Conservation (phyloP, 2,888 invertebrate genomes). For the Diplolepis rosae region DNA sequence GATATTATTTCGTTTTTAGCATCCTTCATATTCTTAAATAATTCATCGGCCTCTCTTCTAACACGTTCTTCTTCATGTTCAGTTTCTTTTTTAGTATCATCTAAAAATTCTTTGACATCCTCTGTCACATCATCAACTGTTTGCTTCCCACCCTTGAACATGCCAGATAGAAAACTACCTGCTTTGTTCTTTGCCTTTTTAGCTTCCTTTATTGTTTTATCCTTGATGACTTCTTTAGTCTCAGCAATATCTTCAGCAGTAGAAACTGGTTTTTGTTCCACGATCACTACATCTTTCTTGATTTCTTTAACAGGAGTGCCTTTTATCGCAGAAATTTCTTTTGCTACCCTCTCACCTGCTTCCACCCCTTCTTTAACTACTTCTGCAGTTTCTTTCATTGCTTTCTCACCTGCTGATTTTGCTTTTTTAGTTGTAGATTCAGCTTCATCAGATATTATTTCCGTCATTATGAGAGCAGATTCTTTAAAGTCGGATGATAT, state of each 20-base stretch:
- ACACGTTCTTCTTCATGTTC: constrained; percentile 53
- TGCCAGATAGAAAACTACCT: constrained; percentile 53
- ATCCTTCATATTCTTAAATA: constrained; percentile 24
- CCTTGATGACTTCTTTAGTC: constrained; percentile 74
- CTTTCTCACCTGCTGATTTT: neutral
- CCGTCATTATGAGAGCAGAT: constrained; percentile 37
- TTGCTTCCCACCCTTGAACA: constrained; percentile 45
- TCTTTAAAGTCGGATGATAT: constrained; percentile 41
- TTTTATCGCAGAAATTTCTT: constrained; percentile 47
- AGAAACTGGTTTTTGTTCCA: constrained; percentile 38
- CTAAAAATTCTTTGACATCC: constrained; percentile 64
- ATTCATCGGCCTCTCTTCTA: constrained; percentile 52
- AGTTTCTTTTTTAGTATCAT: constrained; percentile 33
- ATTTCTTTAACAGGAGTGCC: constrained; percentile 40
- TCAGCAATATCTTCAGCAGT: constrained; percentile 35
- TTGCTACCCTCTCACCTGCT: constrained; percentile 50
- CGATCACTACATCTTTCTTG: constrained; percentile 57
- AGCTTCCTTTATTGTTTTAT: constrained; percentile 52
- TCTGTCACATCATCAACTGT: constrained; percentile 42
- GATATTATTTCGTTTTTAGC: constrained; percentile 17
- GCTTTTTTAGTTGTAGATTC: neutral
- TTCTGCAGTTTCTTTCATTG: neutral
- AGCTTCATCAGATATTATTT: neutral
- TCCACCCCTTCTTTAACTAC: constrained; percentile 74
- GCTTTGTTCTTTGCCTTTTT: constrained; percentile 40